Conservation (phyloP, 2,113 vertebrate species). For the Madoqua kirkii region DNA sequence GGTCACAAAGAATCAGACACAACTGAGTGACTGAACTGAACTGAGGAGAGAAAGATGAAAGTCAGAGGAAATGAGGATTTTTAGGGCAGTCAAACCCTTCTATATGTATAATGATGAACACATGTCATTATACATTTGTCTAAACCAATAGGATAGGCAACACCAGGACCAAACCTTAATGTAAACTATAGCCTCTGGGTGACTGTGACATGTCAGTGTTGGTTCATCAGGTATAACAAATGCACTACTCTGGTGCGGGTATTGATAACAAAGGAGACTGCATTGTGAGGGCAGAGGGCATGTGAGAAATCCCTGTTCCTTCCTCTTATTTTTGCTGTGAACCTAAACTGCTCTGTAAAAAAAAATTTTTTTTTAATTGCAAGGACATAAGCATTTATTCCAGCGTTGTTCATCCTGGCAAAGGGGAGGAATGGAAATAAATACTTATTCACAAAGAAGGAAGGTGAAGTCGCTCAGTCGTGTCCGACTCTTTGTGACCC, state of each 20-base stretch:
- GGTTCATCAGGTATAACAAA: background rate
- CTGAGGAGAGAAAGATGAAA: too few species aligned
- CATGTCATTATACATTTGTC: background rate
- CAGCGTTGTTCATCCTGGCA: background rate
- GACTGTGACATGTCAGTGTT: background rate
- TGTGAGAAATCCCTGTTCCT: background rate
- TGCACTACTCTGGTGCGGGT: background rate
- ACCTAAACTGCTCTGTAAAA: background rate
- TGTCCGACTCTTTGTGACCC: too few species aligned
- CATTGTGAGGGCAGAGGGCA: background rate
- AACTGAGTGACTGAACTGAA: too few species aligned
- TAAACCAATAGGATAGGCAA: background rate
- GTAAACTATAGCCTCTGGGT: background rate
- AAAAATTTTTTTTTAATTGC: fast-evolving
- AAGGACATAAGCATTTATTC: background rate
- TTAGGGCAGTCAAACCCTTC: background rate
- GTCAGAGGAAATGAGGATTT: background rate
- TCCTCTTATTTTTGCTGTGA: background rate
- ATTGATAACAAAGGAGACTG: too few species aligned
- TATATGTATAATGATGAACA: background rate
- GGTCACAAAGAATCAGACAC: too few species aligned
- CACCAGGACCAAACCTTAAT: background rate
- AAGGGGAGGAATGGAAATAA: background rate
- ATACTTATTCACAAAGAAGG: background rate
- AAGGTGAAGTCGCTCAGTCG: too few species aligned